Base-by-base conservation (phyloP, 2,888 invertebrate genomes). In the Helleia helle region DNA sequence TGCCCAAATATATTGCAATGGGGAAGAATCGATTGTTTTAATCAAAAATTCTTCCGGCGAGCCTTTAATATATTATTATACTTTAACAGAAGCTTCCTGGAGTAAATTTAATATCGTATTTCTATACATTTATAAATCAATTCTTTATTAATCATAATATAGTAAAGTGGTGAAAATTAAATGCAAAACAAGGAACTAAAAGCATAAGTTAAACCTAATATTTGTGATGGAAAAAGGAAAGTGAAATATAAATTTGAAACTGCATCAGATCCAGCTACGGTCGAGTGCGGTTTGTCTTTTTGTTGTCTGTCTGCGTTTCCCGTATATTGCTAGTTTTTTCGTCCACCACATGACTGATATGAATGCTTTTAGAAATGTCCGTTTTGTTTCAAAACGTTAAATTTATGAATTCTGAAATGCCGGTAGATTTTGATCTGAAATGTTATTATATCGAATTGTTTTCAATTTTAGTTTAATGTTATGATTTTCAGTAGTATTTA, bases 311-410 rank as follows among this genome's bases (percentile, higher is more conserved):
- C 25, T 8, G 18, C 11, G 31, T 31, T 18, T 17, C 31, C 31
- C 30, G 30, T 39, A 39, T 39, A 39, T 39, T 39, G 30, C 29
- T 30, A 22, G 30, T 29, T 39, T 39, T 39, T 39, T 22, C 22
- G 24, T 12, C 24, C 24, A 25, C 30, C 31, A 25, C 39, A 39
- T 31, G 39, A 31, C 31, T 18, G 18, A 31, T 31, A 31, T 31
- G 31, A 18, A 31, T 31, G 31, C 22, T 22, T 34, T 18, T 34
- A 34, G 34, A 8, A 34, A 22, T 18, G 34, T 31, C 17, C 8
- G 18, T 8, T 9, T 17, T 18, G 22, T 2, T 22, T 7, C 9
- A 34, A 31, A 30, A 34, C 17, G 7, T 29, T 13, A 29, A 29
- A 29, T 28, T 18, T 18, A 4, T 4, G 18, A 5, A 4, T 5